Evolutionary conservation across 2,888 invertebrate species (phyloP), one percentile per base, ranked within the genome.

Genomic region (Spilarctia lutea): DNA sequence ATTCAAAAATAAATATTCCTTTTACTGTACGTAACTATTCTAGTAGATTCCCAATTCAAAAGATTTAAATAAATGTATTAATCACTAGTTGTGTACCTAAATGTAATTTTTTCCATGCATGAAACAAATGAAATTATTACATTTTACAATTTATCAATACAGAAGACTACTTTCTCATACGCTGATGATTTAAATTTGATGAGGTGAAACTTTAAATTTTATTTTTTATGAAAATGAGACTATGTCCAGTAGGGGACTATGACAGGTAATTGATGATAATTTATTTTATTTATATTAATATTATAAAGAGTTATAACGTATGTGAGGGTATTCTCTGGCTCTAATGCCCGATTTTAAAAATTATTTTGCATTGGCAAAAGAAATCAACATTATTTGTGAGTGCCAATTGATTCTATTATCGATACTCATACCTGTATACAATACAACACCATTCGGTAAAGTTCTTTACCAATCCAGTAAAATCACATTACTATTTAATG

Each of bases 1-100:
- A 77, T 75, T 69, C 75, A 73, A 79, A 75, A 76, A 75, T 45
- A 74, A 73, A 71, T 39, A 63, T 76, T 52, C 16, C 45, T 1
- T 60, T 30, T 16, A 35, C n/a, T n/a, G 7, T 24, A 52, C 68
- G 73, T 27, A 73, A 70, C 75, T 75, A 33, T 70, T 74, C 70
- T 77, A 39, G 60, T 30, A 56, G 1, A 24, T 45, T 33, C 24
- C 1, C 24, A 33, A 45, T 6, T 11, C 11, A 7, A 71, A 35
- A 63, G 60, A 70, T 60, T 20, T 18, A 56, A 13, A 16, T 18
- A 48, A 16, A 45, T 30, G 4, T 35, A 66, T 18, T 18, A 7
- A 18, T 63, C 18, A 63, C 30, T 30, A 18, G 30, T 30, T 8
- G 18, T 63, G 13, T 27, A n/a, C n/a, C n/a, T n/a, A 0, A 60